Conservation (phyloP, 2,113 vertebrate genomes). For the Bambusicola thoracicus region DNA sequence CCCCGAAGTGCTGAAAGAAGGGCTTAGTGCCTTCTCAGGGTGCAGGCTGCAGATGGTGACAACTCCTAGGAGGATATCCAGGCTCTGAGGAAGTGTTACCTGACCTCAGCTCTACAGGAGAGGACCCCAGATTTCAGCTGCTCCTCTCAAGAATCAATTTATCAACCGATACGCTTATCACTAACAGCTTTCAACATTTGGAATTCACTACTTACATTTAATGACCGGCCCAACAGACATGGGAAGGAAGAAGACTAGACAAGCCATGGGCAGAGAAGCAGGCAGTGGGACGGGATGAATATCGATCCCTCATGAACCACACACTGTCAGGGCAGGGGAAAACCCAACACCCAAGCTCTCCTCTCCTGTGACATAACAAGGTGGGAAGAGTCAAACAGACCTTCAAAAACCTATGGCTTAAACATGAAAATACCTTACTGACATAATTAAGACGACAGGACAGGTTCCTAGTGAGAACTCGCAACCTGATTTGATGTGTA, state of each 20-base stretch:
- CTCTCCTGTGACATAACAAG: neutral
- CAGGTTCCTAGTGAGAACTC: slow-evolving; percentile 30
- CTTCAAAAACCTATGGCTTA: slow-evolving; percentile 11
- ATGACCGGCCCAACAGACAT: neutral
- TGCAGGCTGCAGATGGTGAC: neutral
- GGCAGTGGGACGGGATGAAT: neutral
- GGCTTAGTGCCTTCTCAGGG: neutral
- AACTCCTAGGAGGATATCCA: neutral
- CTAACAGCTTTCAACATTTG: neutral
- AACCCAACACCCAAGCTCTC: neutral
- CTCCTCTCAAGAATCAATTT: neutral
- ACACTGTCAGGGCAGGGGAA: neutral
- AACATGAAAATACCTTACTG: slow-evolving; percentile 22
- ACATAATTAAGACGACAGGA: neutral
- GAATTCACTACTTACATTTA: neutral
- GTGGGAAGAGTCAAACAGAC: neutral
- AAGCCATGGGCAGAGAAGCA: neutral
- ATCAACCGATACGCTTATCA: neutral
- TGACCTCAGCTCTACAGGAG: neutral
- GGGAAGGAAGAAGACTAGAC: neutral
- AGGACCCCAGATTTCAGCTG: neutral
- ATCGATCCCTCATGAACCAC: neutral
- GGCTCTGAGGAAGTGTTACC: neutral
- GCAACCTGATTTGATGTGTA: neutral
- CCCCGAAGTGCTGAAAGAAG: neutral